phyloP scores from a whole-genome alignment of 2,113 vertebrate species.

The Myiopsitta monachus region DNA sequence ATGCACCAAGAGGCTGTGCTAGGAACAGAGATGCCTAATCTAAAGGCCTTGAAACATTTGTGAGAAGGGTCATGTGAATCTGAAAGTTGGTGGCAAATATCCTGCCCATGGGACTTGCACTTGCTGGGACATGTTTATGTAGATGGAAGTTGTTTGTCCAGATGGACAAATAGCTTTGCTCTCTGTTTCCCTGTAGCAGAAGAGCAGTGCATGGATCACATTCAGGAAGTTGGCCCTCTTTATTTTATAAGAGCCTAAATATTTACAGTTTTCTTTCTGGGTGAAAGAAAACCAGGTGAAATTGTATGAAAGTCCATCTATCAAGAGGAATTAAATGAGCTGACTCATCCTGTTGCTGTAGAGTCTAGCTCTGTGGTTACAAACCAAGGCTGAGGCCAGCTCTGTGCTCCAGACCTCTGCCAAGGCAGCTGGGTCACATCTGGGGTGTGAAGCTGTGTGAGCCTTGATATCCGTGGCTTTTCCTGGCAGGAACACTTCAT shows the following conservation, averaged over 20 bases:
- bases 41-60: conserved; percentile 12
- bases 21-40: not conserved
- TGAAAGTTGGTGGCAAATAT: conserved; percentile 31
- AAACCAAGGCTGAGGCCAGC: not conserved
- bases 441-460: not conserved
- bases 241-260: conserved; percentile 52
- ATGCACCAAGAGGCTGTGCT: not conserved
- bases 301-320: not conserved
- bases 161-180: conserved; percentile 18
- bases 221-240: conserved; percentile 52
- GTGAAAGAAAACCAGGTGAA: conserved; percentile 54
- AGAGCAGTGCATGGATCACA: not conserved
- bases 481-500: not conserved
- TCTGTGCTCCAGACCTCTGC: conserved; percentile 8
- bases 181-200: not conserved
- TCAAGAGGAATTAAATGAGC: conserved; percentile 46
- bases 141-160: conserved; percentile 46
- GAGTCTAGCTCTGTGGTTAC: not conserved
- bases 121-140: conserved; percentile 24
- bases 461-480: not conserved
- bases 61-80: conserved; percentile 46
- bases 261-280: conserved; percentile 53
- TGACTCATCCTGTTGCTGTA: conserved; percentile 6
- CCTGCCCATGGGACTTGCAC: conserved; percentile 1
- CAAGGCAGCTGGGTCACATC: conserved; percentile 16